A percentile compares a stretch with the other conserved stretches of the same genome.
phyloP scores from a whole-genome alignment of 2,113 vertebrate species.

The Neopipo cinnamomea region DNA sequence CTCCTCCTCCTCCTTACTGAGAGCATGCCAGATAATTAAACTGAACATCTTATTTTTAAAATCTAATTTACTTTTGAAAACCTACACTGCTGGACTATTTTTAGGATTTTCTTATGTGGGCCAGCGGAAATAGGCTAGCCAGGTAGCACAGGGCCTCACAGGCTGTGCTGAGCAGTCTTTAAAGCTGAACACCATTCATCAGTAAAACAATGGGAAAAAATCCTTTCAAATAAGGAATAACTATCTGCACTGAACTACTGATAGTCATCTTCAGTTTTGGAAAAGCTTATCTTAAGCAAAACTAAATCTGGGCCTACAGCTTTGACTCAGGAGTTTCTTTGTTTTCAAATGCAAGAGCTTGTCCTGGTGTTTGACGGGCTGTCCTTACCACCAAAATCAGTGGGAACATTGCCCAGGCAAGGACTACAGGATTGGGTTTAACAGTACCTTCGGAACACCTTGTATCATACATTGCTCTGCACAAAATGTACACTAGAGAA shows the following conservation, averaged over 20 bases:
- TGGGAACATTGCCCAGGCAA: background rate
- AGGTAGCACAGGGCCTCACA: background rate
- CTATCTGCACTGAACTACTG: background rate
- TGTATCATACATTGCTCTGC: background rate
- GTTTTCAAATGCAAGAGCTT: background rate
- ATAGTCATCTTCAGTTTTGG: background rate
- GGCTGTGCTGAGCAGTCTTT: accelerated
- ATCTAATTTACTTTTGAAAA: slow-evolving; percentile 52
- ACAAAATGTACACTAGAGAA: background rate
- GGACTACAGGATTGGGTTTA: background rate
- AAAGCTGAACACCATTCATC: background rate
- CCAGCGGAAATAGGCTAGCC: slow-evolving; percentile 24
- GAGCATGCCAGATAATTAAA: slow-evolving; percentile 31
- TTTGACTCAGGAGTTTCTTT: background rate
- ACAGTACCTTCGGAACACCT: background rate
- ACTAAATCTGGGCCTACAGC: background rate
- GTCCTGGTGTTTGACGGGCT: background rate
- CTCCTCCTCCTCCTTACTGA: background rate
- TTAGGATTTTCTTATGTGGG: slow-evolving; percentile 41
- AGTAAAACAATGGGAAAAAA: background rate
- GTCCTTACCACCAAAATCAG: background rate
- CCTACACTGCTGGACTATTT: slow-evolving; percentile 3
- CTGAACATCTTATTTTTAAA: slow-evolving; percentile 35
- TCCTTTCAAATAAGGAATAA: background rate
- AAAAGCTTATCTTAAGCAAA: background rate